Evolutionary conservation across 2,888 invertebrate genomes (phyloP).

Genomic region (Odiellus spinosus): DNA sequence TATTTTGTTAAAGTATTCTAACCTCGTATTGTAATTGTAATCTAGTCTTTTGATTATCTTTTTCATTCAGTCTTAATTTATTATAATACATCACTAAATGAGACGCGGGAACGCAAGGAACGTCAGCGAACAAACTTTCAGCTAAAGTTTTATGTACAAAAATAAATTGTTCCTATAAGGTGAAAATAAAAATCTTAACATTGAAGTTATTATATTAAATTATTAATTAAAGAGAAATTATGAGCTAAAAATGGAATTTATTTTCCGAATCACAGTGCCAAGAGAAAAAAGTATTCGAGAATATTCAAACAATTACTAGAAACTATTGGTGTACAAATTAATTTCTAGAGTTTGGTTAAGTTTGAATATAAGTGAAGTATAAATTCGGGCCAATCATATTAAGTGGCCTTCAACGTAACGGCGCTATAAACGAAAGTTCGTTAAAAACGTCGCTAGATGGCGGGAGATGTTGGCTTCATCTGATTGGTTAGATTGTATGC

Average conservation of each 20-base stretch:
- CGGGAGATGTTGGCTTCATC: no score
- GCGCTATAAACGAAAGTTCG: no score
- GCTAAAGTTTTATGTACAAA: slow-evolving; percentile 14
- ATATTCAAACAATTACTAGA: no score
- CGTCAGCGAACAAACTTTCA: slow-evolving; percentile 13
- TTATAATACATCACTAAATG: slow-evolving; percentile 14
- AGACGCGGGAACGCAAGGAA: slow-evolving; percentile 5
- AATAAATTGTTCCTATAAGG: slow-evolving; percentile 11
- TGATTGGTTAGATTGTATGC: no score
- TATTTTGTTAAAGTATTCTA: neutral
- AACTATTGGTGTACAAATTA: no score
- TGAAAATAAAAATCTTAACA: neutral
- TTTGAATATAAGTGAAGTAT: no score
- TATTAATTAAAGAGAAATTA: neutral
- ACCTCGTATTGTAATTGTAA: slow-evolving; percentile 13
- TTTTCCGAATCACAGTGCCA: no score
- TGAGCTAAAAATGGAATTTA: neutral
- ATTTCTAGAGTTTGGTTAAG: no score
- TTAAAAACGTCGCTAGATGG: no score
- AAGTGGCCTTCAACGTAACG: no score
- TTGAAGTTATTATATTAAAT: neutral
- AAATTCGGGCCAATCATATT: no score
- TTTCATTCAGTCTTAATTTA: slow-evolving; percentile 7
- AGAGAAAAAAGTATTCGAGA: no score
- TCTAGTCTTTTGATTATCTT: slow-evolving; percentile 11